Evolutionary conservation across 2,113 vertebrate species (phyloP).

Genomic region (Siphamia tubifer): DNA sequence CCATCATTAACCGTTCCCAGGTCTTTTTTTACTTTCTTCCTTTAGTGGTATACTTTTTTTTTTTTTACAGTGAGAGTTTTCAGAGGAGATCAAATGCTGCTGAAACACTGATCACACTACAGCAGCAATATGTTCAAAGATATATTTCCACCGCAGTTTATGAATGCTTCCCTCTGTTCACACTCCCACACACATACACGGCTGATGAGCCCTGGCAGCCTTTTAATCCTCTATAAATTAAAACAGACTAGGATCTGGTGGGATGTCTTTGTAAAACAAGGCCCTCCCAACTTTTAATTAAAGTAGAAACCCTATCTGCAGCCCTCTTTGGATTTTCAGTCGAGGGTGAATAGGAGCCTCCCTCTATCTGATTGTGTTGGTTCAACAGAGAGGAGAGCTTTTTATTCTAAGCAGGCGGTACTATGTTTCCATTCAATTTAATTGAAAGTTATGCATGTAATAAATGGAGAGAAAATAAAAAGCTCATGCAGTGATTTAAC

Average conservation of each 20-base stretch:
- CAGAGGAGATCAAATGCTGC: background rate
- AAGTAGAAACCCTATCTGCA: constrained; percentile 51
- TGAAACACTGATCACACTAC: constrained; percentile 21
- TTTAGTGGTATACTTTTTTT: background rate
- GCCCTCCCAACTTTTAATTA: constrained; percentile 68
- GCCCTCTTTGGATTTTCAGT: constrained; percentile 7
- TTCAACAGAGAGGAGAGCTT: constrained; percentile 18
- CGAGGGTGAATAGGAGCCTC: constrained; percentile 16
- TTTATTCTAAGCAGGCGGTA: constrained; percentile 46
- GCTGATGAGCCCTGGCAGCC: constrained; percentile 24
- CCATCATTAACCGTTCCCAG: background rate
- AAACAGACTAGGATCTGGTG: constrained; percentile 46
- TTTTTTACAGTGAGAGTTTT: background rate
- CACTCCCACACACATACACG: background rate
- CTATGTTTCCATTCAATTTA: background rate
- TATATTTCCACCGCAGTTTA: constrained; percentile 2
- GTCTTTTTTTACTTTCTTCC: background rate
- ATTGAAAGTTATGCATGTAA: background rate
- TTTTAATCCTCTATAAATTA: constrained; percentile 70
- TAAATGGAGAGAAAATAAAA: background rate
- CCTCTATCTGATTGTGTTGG: constrained; percentile 41
- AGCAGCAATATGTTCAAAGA: constrained; percentile 23
- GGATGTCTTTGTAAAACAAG: constrained; percentile 61
- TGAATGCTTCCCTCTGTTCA: constrained; percentile 25
- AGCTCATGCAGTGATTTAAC: background rate